Base-by-base conservation (phyloP, 2,888 invertebrate species). In the Encarsia formosa region DNA sequence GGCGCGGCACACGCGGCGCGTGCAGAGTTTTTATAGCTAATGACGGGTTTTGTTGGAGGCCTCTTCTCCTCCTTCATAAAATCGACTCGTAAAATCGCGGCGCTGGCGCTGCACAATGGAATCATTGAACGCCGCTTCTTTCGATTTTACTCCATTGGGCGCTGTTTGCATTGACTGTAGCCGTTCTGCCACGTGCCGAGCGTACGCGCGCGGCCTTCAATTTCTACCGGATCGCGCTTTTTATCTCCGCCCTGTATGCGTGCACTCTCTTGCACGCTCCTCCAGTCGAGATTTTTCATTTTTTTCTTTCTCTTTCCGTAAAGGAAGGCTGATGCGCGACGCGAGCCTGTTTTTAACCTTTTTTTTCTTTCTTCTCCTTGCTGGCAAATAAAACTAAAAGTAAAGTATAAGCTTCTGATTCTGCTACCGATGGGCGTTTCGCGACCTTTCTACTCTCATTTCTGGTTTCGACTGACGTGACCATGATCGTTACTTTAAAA, bases 11-110 rank as follows among this genome's bases (percentile, higher is more conserved):
- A n/a, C n/a, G n/a, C n/a, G n/a, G n/a, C n/a, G n/a, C n/a, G n/a
- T n/a, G n/a, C n/a, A n/a, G n/a, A n/a, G n/a, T n/a, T n/a, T n/a
- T n/a, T n/a, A n/a, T 66, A 61, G 63, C 62, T 71, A 72, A 73
- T 71, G 69, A 72, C 71, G 68, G 71, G 68, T 65, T 15, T n/a
- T n/a, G n/a, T 13, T 8, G 26, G 11, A 26, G 26, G 26, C 26
- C n/a, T n/a, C n/a, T n/a, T n/a, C n/a, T n/a, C n/a, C n/a, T n/a
- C n/a, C n/a, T n/a, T n/a, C n/a, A n/a, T n/a, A n/a, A n/a, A n/a
- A n/a, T 24, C 29, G 19, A 68, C 71, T 73, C 73, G 68, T 73
- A 73, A 73, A 73, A 73, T 67, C 35, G 18, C 18, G 32, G 13
- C 13, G 32, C 32, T 13, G 6, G 9, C 32, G 60, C 61, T 62